Percentiles rank a stretch among this genome's conserved stretches.
These are phyloP conservation scores for Ypsolopha sequella DNA, from an alignment of 2,888 invertebrate species.

Conservation along the genomic window DNA sequence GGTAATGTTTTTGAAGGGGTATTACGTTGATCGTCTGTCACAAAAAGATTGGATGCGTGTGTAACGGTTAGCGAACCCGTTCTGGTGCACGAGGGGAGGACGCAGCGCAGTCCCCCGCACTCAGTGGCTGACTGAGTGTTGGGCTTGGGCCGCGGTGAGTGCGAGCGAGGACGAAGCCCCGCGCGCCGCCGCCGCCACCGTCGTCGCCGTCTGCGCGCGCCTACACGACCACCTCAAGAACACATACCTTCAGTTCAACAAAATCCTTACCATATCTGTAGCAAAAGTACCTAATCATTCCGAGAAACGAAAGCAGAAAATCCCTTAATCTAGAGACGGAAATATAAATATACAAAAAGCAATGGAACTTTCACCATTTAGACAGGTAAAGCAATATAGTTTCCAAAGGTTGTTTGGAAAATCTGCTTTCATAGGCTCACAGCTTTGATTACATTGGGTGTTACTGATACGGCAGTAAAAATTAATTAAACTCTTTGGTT, in stretches of 20 bases:
- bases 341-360: no score
- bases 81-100: conserved; percentile 26
- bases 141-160: conserved; percentile 37
- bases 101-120: conserved; percentile 30
- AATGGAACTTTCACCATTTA: no score
- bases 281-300: no score
- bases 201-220: conserved; percentile 46
- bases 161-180: conserved; percentile 36
- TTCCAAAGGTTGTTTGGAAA: no score
- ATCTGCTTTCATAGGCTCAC: no score
- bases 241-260: neutral
- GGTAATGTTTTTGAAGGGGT: conserved; percentile 17
- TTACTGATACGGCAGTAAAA: no score
- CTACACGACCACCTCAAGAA: conserved; percentile 14
- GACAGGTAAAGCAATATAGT: no score
- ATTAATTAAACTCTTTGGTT: no score
- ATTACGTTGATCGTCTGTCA: conserved; percentile 23
- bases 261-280: no score
- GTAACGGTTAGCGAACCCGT: conserved; percentile 35
- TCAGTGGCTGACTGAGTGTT: conserved; percentile 46
- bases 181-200: conserved; percentile 24
- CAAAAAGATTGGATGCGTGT: conserved; percentile 34
- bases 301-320: no score
- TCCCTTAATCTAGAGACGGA: no score
- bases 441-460: no score